Evolutionary conservation across 2,888 invertebrate species (phyloP), one percentile per base, ranked within the genome.

Genomic region (Lamellibrachia columna): DNA sequence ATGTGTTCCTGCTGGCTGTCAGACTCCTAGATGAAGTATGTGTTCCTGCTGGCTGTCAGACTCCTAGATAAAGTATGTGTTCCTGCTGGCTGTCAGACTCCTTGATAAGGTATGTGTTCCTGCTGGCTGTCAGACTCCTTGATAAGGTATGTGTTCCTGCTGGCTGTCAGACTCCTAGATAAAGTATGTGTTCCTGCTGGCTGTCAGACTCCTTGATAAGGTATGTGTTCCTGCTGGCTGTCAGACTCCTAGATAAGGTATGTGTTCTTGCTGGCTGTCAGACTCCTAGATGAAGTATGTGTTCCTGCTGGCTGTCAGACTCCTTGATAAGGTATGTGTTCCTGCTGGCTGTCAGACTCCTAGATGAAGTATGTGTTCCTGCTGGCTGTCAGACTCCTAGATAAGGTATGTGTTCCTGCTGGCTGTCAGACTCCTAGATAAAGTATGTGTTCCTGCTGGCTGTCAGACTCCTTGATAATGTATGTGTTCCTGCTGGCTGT

Each of bases 401-500:
- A 40, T 40, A 1, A 40, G 40, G 40, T 40, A 40, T 40, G 40
- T n/a, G 97, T 99, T 99, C 97, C 97, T 99, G 92, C 97, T 99
- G 94, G 99, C 99, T 3, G 97, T 99, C 94, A 97, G 99, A 90
- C 97, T 99, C 92, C 97, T 99, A 93, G 98, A 98, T 75, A 98
- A 99, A 94, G 98, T 99, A 92, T n/a, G 75, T 7, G 75, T 11
- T 55, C 9, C 3, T 55, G 7, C 55, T 55, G 9, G 8, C 52
- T 11, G 40, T 40, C 40, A 40, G 40, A 40, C 40, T 1, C 40
- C 40, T 40, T 40, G 40, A 40, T 40, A 40, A 40, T 0, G 40
- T 99, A 99, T 96, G 99, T 99, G 97, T 99, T 99, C 97, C 97
- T 99, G 92, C 97, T 99, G 94, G 99, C 99, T 4, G 97, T 99